phyloP scores from a whole-genome alignment of 1,140 invertebrate species.

The Leptopilina clavipes region DNA sequence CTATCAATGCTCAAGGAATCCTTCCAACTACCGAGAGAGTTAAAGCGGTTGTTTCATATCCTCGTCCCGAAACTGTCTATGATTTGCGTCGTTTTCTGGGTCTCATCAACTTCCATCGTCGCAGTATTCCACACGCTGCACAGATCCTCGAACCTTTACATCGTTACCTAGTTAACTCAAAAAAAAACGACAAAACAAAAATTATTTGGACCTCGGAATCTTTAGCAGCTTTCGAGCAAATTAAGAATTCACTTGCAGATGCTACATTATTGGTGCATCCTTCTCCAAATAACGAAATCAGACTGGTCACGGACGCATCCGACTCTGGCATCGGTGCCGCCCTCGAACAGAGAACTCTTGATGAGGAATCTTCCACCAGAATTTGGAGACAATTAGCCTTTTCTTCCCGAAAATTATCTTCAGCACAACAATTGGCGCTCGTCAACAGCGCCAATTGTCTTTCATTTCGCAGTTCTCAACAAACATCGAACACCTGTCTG shows the following conservation, averaged over 20 bases:
- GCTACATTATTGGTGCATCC: background rate
- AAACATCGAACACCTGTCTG: background rate
- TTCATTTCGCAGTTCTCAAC: background rate
- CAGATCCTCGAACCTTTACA: slow-evolving; percentile 20
- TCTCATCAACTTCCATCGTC: slow-evolving; percentile 47
- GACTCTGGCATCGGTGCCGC: background rate
- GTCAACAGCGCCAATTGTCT: slow-evolving; percentile 19
- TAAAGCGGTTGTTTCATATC: background rate
- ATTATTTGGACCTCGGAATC: background rate
- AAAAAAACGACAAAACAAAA: slow-evolving; percentile 30
- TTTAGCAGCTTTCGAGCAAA: background rate
- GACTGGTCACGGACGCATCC: background rate
- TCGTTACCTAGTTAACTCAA: background rate
- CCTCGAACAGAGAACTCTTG: background rate
- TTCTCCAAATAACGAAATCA: background rate
- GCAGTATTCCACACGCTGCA: slow-evolving; percentile 39
- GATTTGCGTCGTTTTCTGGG: slow-evolving; percentile 47
- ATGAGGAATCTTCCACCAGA: background rate
- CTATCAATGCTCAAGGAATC: background rate
- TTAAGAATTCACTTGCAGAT: background rate
- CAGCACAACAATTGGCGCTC: slow-evolving; percentile 12
- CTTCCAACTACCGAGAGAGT: background rate
- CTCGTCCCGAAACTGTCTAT: slow-evolving; percentile 13
- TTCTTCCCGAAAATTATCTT: background rate
- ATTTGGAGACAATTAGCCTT: slow-evolving; percentile 10